Evolutionary conservation across 2,888 invertebrate genomes (phyloP), one percentile per base, ranked within the genome.

Genomic region (Eutolmus rufibarbis): DNA sequence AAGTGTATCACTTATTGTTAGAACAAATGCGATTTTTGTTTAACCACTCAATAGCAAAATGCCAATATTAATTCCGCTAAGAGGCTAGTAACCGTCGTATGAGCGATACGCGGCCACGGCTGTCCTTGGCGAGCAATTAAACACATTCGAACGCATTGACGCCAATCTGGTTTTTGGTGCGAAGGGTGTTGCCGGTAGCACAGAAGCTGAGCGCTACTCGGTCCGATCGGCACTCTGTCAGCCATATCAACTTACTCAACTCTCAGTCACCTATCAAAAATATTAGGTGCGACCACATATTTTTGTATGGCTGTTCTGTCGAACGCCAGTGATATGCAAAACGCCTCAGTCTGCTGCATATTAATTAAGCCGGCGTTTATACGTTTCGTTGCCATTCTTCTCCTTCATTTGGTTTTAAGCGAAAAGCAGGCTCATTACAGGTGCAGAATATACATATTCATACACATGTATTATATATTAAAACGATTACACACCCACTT

Each of bases 241-340:
- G 34, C 37, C 76, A 19, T 76, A 37, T 76, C 7, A 37, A 14
- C n/a, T 76, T n/a, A 37, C n/a, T 37, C 51, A 56, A 9, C 82
- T 56, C 31, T 82, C 57, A 37, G 37, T 57, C 78, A 57, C 28
- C 82, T 57, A 66, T 82, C 57, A 66, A 82, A 82, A 82, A 40
- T 82, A 57, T 82, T 57, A 82, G 82, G 82, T 40, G 82, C 57
- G 82, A 82, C 82, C 37, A 23, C 82, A 82, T 82, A 34, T 37
- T 82, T 82, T 57, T 34, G 56, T 14, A 66, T 66, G 66, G 66
- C 43, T 14, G 16, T 66, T 66, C 66, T 28, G 28, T 19, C 66
- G 66, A 28, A 66, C 57, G 28, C n/a, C 57, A 37, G 82, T 37
- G 57, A 34, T 57, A 82, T 82, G 82, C 82, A 82, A 82, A 82